Conservation (phyloP, 2,888 invertebrate genomes). For the Cephus sareptanus region DNA sequence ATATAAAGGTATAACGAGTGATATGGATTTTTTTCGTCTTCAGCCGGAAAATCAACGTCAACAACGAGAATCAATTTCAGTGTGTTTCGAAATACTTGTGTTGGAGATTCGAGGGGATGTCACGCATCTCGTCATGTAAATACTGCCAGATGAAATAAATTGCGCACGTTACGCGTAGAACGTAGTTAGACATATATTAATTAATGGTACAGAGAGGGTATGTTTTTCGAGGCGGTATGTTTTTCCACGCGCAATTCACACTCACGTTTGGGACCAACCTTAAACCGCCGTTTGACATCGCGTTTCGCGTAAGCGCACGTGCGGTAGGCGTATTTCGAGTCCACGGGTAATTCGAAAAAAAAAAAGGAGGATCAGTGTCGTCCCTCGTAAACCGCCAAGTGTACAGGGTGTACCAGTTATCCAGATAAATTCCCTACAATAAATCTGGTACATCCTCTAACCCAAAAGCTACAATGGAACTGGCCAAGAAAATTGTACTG, state of each 20-base stretch:
- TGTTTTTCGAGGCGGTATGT: background rate
- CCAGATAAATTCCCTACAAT: background rate
- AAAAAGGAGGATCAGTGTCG: background rate
- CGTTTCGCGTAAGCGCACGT: background rate
- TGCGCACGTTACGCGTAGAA: background rate
- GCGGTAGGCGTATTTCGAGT: background rate
- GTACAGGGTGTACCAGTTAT: background rate
- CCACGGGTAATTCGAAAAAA: background rate
- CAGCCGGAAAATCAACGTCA: background rate
- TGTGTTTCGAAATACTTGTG: background rate
- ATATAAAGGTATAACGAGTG: background rate
- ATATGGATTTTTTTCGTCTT: background rate
- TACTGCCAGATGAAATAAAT: background rate
- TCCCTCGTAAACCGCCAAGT: background rate
- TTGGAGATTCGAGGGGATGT: background rate
- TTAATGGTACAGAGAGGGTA: background rate
- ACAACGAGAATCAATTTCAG: background rate
- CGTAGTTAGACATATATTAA: background rate
- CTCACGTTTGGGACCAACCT: constrained; percentile 64
- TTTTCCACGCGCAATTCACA: constrained; percentile 28
- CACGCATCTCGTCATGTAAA: background rate
- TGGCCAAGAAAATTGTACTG: background rate
- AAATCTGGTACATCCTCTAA: background rate
- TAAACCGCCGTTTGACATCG: constrained; percentile 51
- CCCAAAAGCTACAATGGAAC: background rate